phyloP scores from a whole-genome alignment of 2,113 vertebrate genomes.

The Ellobius talpinus region DNA sequence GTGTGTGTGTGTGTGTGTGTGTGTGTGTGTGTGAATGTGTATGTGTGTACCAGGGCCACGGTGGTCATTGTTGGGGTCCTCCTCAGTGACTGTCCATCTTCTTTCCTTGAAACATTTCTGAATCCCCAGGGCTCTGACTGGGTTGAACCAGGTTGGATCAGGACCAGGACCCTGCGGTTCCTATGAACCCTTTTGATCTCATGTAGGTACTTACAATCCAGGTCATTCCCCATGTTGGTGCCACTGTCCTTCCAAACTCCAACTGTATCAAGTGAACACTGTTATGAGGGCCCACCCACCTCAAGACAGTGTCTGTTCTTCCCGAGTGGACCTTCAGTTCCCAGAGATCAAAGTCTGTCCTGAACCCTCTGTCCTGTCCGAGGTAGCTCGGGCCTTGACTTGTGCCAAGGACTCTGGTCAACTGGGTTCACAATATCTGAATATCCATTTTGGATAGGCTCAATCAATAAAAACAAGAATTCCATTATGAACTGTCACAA shows the following conservation, averaged over 20 bases:
- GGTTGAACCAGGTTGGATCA: not conserved
- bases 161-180: not conserved
- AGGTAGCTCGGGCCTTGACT: not conserved
- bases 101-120: constrained; percentile 84
- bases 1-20: too few species aligned
- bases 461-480: constrained; percentile 83
- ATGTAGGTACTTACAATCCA: not conserved
- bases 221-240: not conserved
- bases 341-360: not conserved
- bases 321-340: not conserved
- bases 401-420: not conserved
- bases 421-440: not conserved
- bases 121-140: constrained; percentile 74
- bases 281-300: not conserved
- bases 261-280: too few species aligned
- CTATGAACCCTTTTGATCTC: not conserved
- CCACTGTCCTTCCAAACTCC: not conserved
- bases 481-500: constrained; percentile 80
- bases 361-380: not conserved
- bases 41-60: constrained; percentile 90
- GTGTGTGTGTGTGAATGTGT: constrained; percentile 74
- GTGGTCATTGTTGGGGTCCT: not conserved
- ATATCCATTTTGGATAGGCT: not conserved
- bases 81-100: not conserved
- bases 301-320: not conserved